These are phyloP conservation scores for Aporophyla lueneburgensis DNA, from an alignment of 2,888 invertebrate genomes.

Conservation along the genomic window DNA sequence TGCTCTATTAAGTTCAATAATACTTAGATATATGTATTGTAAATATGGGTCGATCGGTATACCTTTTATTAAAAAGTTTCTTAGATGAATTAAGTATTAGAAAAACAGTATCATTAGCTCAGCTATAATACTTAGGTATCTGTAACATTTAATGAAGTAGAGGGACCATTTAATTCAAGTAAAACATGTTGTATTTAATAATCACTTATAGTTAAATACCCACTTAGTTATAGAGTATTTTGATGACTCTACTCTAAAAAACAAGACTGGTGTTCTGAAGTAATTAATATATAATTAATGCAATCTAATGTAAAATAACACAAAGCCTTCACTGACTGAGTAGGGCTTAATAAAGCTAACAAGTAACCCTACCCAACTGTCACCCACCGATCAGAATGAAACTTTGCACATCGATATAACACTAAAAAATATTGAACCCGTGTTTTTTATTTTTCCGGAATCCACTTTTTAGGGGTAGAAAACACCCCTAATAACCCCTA, in stretches of 20 bases:
- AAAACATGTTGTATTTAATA: constrained; percentile 9
- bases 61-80: neutral
- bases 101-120: constrained; percentile 4
- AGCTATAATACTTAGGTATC: neutral
- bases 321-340: constrained; percentile 2
- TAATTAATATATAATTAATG: constrained; percentile 27
- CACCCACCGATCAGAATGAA: too few species aligned
- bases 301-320: constrained; percentile 18
- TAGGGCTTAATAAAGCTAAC: constrained; percentile 1
- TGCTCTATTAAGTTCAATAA: neutral
- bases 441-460: too few species aligned
- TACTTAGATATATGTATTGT: neutral
- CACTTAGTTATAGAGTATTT: neutral
- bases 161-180: constrained; percentile 6
- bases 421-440: too few species aligned
- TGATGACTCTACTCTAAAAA: constrained; percentile 2
- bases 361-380: too few species aligned
- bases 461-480: too few species aligned
- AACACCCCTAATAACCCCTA: too few species aligned
- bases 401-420: too few species aligned
- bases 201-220: neutral
- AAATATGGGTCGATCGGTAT: neutral
- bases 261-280: constrained; percentile 6
- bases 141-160: neutral
- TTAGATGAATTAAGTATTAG: neutral